Evolutionary conservation across 2,888 invertebrate species (phyloP), one percentile per base, ranked within the genome.

Genomic region (Tupiocoris notatus): DNA sequence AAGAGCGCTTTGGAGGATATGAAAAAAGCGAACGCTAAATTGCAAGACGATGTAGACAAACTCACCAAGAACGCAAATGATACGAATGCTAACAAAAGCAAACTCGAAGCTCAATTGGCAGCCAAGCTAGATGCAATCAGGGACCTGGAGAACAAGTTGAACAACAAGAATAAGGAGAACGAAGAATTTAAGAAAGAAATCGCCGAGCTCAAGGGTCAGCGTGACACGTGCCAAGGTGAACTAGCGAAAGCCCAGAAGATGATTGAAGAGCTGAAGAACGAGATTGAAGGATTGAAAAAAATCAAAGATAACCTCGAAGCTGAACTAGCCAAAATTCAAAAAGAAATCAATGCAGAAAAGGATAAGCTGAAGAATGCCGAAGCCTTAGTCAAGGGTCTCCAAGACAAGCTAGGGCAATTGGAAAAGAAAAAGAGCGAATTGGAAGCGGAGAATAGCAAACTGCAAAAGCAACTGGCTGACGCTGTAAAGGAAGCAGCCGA

Each of bases 231-330:
- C 21, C 73, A 66, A 23, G 67, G 74, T 7, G 64, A 67, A 22
- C 54, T 77, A 18, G 23, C 23, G 6, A 61, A 77, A 71, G 65
- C 70, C 6, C 21, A 25, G 58, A 65, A 64, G 23, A 63, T 58
- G 17, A 25, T 65, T n/a, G 61, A 61, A 1, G 75, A 77, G 20
- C 22, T 67, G 0, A 64, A 39, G 18, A 39, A 62, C 54, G 57
- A 75, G 20, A n/a, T 75, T 9, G 68, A 68, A 68, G 77, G 75
- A n/a, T 25, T 68, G 25, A 59, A 56, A 24, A 68, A 63, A 22
- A 65, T 75, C 17, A 65, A 65, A 23, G 56, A 64, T 0, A 1
- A 56, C 18, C 21, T 75, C 18, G 76, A 71, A 54, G 65, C 20
- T 7, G 65, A 78, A 17, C 17, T 76, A 9, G 64, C 63, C 16